Conservation (phyloP, 2,113 vertebrate genomes). For the Colius striatus region DNA sequence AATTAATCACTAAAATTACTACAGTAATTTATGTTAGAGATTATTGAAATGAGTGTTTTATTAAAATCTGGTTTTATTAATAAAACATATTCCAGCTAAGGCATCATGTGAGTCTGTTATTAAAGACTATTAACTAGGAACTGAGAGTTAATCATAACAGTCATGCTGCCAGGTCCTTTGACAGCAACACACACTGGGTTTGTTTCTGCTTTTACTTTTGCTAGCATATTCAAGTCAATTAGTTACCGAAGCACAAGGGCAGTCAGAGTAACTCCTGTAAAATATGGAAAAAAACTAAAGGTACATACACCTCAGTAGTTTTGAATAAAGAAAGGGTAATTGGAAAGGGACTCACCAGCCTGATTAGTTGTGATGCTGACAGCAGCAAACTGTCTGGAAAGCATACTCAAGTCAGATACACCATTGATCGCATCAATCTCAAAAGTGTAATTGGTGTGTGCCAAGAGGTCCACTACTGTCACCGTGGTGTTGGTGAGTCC, state of each 20-base stretch:
- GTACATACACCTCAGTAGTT: neutral
- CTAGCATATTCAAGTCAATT: neutral
- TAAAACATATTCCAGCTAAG: conserved; percentile 56
- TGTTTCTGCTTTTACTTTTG: conserved; percentile 5
- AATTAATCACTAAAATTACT: conserved; percentile 62
- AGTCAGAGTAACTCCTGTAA: neutral
- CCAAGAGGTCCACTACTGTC: conserved; percentile 91
- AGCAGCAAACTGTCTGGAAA: conserved; percentile 87
- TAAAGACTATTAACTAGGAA: conserved; percentile 47
- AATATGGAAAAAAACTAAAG: neutral
- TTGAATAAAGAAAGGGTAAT: neutral
- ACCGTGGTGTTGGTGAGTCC: conserved; percentile 93
- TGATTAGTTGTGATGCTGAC: conserved; percentile 98
- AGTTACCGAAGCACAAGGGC: neutral
- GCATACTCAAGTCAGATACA: conserved; percentile 84
- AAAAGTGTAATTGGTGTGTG: conserved; percentile 98
- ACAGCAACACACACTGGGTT: neutral
- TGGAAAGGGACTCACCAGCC: conserved; percentile 85
- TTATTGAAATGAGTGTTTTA: conserved; percentile 58
- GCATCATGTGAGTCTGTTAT: conserved; percentile 34
- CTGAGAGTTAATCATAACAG: conserved; percentile 62
- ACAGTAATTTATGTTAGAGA: conserved; percentile 54
- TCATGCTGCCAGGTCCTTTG: conserved; percentile 43
- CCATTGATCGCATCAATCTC: conserved; percentile 94
- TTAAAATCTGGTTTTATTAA: conserved; percentile 71